Evolutionary conservation across 2,797 vertebrate genomes (phyloP).

Genomic region (Macropodus opercularis): DNA sequence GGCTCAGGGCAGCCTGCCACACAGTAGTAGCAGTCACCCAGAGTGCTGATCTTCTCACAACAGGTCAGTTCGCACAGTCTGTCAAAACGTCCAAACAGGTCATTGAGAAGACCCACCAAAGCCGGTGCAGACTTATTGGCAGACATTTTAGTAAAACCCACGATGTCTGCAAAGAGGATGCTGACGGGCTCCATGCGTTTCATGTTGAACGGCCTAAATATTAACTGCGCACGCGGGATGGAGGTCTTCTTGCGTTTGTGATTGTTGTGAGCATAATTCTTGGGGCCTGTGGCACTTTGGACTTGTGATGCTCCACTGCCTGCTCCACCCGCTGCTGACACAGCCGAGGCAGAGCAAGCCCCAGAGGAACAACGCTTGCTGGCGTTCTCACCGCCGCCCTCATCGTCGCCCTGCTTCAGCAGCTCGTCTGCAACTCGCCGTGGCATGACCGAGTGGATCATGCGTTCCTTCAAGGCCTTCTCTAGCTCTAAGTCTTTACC

Average conservation of each 20-base stretch:
- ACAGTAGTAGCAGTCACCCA: slow-evolving; percentile 98
- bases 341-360: slow-evolving; percentile 72
- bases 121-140: slow-evolving; percentile 96
- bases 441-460: slow-evolving; percentile 99
- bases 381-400: slow-evolving; percentile 88
- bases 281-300: slow-evolving; percentile 82
- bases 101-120: slow-evolving; percentile 95
- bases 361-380: slow-evolving; percentile 93
- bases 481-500: slow-evolving; percentile 98
- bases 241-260: slow-evolving; percentile 95
- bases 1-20: slow-evolving; percentile 96
- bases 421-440: slow-evolving; percentile 93
- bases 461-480: slow-evolving; percentile 97
- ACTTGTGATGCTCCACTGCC: slow-evolving; percentile 51
- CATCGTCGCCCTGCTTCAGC: slow-evolving; percentile 97
- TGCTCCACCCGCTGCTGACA: slow-evolving; percentile 62
- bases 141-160: slow-evolving; percentile 98
- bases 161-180: slow-evolving; percentile 97
- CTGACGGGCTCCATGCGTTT: slow-evolving; percentile 94
- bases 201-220: slow-evolving; percentile 98
- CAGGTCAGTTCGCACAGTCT: slow-evolving; percentile 91
- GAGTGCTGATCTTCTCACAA: slow-evolving; percentile 98
- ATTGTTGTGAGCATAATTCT: slow-evolving; percentile 75
- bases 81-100: slow-evolving; percentile 97
- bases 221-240: slow-evolving; percentile 91